Evolutionary conservation across 2,113 vertebrate species (phyloP).

Genomic region (Charina bottae): DNA sequence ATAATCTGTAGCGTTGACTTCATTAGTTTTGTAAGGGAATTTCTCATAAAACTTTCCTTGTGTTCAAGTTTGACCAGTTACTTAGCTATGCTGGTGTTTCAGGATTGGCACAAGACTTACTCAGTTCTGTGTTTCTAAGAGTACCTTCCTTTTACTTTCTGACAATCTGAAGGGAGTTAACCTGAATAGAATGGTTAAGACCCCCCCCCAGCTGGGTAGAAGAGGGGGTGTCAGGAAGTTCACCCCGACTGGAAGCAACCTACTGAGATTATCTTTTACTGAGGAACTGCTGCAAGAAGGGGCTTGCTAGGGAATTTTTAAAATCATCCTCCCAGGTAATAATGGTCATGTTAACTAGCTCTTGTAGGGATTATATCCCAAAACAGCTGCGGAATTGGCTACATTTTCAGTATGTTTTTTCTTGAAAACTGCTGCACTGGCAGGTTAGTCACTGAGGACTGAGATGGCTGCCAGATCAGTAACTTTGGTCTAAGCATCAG

Average conservation of each 20-base stretch:
- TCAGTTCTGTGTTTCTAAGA: not conserved
- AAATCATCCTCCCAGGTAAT: not conserved
- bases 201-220: not conserved
- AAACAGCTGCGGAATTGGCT: not conserved
- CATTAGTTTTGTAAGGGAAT: not conserved
- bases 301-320: not conserved
- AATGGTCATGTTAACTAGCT: not conserved
- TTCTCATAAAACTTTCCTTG: not conserved
- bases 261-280: not conserved
- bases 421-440: not conserved
- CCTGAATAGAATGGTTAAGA: not conserved
- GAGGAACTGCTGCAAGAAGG: not conserved
- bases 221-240: not conserved
- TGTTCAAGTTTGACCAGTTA: not conserved
- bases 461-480: not conserved
- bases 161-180: not conserved
- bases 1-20: not conserved
- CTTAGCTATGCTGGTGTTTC: not conserved
- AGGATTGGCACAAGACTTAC: not conserved
- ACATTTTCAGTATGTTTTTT: not conserved
- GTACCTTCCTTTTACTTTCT: not conserved
- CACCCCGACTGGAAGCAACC: not conserved
- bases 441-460: not conserved
- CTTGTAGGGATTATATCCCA: not conserved
- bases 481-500: not conserved